Percentiles rank a stretch among this genome's conserved stretches.
Evolutionary conservation across 2,113 vertebrate genomes (phyloP).

Genomic region (Proterorhinus semilunaris): DNA sequence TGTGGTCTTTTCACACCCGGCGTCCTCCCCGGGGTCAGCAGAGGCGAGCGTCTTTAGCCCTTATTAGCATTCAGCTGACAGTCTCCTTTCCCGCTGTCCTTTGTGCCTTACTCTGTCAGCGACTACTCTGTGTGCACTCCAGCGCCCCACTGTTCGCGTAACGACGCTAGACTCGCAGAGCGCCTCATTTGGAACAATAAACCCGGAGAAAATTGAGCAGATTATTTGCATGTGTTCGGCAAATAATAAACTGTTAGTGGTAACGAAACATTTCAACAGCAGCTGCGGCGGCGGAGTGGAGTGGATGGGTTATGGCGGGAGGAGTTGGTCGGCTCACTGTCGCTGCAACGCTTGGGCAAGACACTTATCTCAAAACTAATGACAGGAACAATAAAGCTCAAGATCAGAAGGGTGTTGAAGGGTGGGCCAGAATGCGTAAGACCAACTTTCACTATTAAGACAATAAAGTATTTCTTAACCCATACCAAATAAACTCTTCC

Average conservation of each 20-base stretch:
- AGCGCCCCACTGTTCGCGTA: conserved; percentile 9
- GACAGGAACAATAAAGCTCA: too few relatives aligned
- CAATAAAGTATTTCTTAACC: too few relatives aligned
- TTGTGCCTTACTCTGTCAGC: conserved; percentile 1
- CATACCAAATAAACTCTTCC: too few relatives aligned
- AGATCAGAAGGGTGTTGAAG: too few relatives aligned
- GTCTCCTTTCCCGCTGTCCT: neutral
- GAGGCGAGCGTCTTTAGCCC: conserved; percentile 14
- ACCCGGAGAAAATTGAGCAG: neutral
- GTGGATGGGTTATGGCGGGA: too few relatives aligned
- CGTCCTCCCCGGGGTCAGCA: conserved; percentile 11
- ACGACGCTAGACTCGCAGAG: neutral
- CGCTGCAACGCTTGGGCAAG: too few relatives aligned
- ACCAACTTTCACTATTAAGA: too few relatives aligned
- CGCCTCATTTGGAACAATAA: neutral
- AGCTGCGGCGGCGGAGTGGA: too few relatives aligned
- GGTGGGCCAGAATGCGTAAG: too few relatives aligned
- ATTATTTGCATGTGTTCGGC: neutral
- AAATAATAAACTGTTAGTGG: neutral
- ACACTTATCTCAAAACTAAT: too few relatives aligned
- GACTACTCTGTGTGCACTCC: conserved; percentile 10
- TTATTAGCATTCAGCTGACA: conserved; percentile 34
- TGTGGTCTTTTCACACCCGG: conserved; percentile 3
- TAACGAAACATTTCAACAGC: neutral
- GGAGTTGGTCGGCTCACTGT: too few relatives aligned